Percentiles rank a stretch among this genome's conserved stretches.
Conservation (phyloP, 2,888 invertebrate genomes). For the Philonicus albiceps region DNA sequence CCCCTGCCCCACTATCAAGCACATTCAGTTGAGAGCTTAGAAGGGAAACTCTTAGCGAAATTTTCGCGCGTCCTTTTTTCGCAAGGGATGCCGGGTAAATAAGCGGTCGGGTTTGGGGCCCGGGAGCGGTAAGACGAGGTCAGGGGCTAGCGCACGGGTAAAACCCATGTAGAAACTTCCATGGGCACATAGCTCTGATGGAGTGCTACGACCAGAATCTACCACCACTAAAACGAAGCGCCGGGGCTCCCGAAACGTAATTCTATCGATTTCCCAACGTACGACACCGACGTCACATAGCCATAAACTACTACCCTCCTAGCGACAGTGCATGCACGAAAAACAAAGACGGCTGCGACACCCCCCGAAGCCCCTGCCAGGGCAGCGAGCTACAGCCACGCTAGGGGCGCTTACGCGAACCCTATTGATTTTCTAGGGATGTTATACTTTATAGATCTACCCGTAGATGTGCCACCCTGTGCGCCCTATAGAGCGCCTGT, state of each 20-base stretch:
- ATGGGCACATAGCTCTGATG: not conserved
- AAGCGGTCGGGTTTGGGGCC: not conserved
- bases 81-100: not conserved
- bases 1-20: not conserved
- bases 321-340: slow-evolving; percentile 28
- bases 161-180: not conserved
- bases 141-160: not conserved
- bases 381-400: slow-evolving; percentile 2
- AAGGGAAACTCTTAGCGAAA: not conserved
- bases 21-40: not conserved
- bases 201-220: not conserved
- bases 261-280: slow-evolving; percentile 25
- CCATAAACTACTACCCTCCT: slow-evolving; percentile 39
- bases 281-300: slow-evolving; percentile 36
- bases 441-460: not conserved
- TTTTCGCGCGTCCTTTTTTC: slow-evolving; percentile 9
- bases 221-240: not conserved
- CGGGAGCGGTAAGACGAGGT: not conserved
- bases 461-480: not conserved
- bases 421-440: not conserved
- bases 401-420: slow-evolving; percentile 23
- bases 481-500: not conserved
- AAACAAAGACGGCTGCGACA: slow-evolving; percentile 26
- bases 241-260: slow-evolving; percentile 19
- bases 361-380: not conserved